A percentile compares a stretch with the other conserved stretches of the same genome.
phyloP scores from a whole-genome alignment of 2,797 vertebrate genomes.

The Pelobates cultripes region DNA sequence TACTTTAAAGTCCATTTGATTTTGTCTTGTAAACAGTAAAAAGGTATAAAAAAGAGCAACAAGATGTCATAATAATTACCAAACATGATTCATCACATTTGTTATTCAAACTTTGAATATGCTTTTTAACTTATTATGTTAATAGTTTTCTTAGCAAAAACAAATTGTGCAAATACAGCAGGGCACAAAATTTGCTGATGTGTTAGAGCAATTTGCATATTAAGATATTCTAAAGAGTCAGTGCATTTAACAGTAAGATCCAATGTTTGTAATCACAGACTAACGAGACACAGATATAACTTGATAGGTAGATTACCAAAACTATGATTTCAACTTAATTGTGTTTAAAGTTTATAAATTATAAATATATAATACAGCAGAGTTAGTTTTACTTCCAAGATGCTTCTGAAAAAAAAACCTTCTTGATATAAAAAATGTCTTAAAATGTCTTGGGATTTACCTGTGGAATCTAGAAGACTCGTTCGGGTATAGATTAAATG shows the following conservation, averaged over 20 bases:
- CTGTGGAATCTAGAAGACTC: too few relatives aligned
- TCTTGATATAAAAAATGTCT: too few relatives aligned
- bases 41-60: neutral
- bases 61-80: conserved; percentile 9
- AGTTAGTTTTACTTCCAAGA: too few relatives aligned
- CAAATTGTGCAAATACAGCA: conserved; percentile 40
- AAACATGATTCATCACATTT: conserved; percentile 32
- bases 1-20: neutral
- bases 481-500: too few relatives aligned
- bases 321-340: too few relatives aligned
- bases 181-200: conserved; percentile 19
- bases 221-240: conserved; percentile 19
- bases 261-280: neutral
- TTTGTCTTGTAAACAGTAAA: neutral
- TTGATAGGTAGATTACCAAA: too few relatives aligned
- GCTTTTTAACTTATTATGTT: conserved; percentile 37
- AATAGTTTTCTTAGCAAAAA: conserved; percentile 37
- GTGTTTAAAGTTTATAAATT: too few relatives aligned
- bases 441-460: too few relatives aligned
- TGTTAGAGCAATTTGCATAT: conserved; percentile 6
- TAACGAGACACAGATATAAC: conserved; percentile 4
- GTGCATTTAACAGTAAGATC: neutral
- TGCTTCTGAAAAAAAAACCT: too few relatives aligned
- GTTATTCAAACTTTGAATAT: conserved; percentile 14
- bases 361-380: too few relatives aligned